Base-by-base conservation (phyloP, 2,113 vertebrate genomes). In the Apodemus sylvaticus region DNA sequence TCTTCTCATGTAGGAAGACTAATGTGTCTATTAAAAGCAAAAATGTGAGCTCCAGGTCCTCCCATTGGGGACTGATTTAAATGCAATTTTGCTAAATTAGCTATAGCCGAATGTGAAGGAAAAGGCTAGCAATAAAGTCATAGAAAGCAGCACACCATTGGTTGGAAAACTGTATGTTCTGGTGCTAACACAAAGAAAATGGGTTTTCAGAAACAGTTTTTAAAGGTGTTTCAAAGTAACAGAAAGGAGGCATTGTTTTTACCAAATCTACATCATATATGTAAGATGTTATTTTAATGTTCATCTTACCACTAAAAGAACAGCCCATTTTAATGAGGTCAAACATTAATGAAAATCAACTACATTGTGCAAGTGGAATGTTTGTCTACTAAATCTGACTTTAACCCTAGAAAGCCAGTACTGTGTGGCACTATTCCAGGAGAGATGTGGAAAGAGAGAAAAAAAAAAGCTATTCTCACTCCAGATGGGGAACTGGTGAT, bases 1-100 rank as follows among this genome's bases (percentile, higher is more conserved):
- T 98, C 97, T 98, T 96, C 97, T 97, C 98, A 97, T 97, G 97
- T 96, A 97, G 96, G 86, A 98, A 98, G 98, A 98, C 98, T 98
- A 98, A 98, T 97, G 94, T 96, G 96, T 97, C 98, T 98, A 98
- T 98, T 98, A 98, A 98, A 98, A 96, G 98, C 96, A 97, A 97
- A 98, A 97, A 98, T 93, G 97, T 98, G 98, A 98, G 97, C 98
- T 97, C 96, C 39, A 89, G 97, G 97, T 98, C 97, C 48, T 98
- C 98, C 98, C 98, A 98, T 81, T 60, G 51, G 98, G 97, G 98
- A 98, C 97, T 98, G 97, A 98, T 98, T 98, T 98, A 97, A 98
- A 98, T 98, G 97, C 96, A 97, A 97, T 98, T 98, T 98, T 96
- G 95, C 95, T 98, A 98, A 98, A 98, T 98, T 98, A 98, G 97